Evolutionary conservation across 1,140 invertebrate genomes (phyloP), one percentile per base, ranked within the genome.

Genomic region (Aphaenogaster rudis): DNA sequence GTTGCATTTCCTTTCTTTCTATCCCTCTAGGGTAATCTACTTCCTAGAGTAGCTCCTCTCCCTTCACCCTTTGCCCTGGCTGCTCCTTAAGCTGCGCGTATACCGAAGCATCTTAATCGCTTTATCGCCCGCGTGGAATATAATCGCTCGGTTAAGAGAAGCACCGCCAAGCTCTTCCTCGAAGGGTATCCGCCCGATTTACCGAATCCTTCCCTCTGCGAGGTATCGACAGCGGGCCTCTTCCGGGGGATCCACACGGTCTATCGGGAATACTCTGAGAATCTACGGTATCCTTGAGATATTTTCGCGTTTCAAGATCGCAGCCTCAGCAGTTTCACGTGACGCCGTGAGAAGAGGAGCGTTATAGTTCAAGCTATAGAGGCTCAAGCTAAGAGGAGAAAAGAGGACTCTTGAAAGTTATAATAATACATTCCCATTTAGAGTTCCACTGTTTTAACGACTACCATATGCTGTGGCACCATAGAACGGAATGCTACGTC

Each of bases 101-200:
- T 79, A 90, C 72, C 63, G 69, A 81, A 90, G 85, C 87, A 87
- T 91, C 87, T 89, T 92, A 92, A 92, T 92, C 90, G 87, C 85
- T 90, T 91, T 91, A 91, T 92, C 89, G 87, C 78, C 74, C 76
- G 45, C 45, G 42, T 81, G 76, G 87, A 89, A 88, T 91, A 92
- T 88, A 88, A 90, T 90, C 81, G 69, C 77, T 54, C 61, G 77
- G 78, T 67, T 77, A 71, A 88, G 61, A 88, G 85, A 74, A 78
- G 67, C 63, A 54, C 50, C 59, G 39, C n/a, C 76, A 80, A 57
- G 50, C 63, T 50, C 21, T 79, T 66, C 57, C 36, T 33, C 13
- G 48, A 48, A 39, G 72, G 71, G 17, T 79, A 71, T 67, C 54
- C 61, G n/a, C 11, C 57, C 85, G 45, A 59, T 63, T 81, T 84